Evolutionary conservation across 2,888 invertebrate species (phyloP).

Genomic region (Pyralis farinalis): DNA sequence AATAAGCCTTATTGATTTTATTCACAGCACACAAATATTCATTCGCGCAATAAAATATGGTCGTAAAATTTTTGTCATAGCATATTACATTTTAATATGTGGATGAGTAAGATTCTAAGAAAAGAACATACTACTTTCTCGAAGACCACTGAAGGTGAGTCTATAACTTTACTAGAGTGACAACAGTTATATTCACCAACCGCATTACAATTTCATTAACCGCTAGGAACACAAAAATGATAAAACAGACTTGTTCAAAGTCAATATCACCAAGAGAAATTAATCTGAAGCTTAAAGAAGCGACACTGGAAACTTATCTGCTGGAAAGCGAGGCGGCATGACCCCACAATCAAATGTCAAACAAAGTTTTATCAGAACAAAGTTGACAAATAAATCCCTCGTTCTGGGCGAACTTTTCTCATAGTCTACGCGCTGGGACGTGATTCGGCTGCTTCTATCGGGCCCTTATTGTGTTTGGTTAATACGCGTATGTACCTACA

Average conservation of each 20-base stretch:
- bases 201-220: constrained; percentile 1
- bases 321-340: constrained; percentile 48
- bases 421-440: constrained; percentile 51
- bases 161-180: no score
- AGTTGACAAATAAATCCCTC: constrained; percentile 77
- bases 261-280: constrained; percentile 39
- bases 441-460: constrained; percentile 40
- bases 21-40: no score
- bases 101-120: no score
- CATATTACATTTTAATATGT: no score
- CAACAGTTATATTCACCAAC: no score
- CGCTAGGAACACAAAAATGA: constrained; percentile 5
- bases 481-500: no score
- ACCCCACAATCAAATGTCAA: constrained; percentile 75
- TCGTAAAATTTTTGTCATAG: no score
- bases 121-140: no score
- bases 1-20: no score
- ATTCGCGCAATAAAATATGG: no score
- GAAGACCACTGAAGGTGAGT: no score
- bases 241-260: constrained; percentile 9
- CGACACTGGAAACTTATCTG: constrained; percentile 48
- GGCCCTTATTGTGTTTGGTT: constrained; percentile 28
- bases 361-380: constrained; percentile 74
- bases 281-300: constrained; percentile 50
- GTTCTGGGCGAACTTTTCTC: constrained; percentile 59